Evolutionary conservation across 92 coral and sea anemone genomes (phyloP).

Genomic region (Umimayanthus kanabou): DNA sequence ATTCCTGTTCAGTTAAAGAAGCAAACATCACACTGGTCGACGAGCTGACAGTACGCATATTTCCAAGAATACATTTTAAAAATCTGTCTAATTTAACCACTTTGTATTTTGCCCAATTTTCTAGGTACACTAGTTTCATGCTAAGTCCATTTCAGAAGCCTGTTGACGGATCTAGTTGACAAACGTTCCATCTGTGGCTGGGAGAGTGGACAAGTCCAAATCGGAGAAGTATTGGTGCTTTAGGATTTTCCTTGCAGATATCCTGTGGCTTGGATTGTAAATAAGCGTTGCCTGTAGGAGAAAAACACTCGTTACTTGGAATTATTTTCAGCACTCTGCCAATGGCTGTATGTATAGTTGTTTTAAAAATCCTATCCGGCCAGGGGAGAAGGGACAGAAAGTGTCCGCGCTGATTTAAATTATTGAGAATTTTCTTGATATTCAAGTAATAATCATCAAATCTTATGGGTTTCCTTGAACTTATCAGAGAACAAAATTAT

Average conservation of each 20-base stretch:
- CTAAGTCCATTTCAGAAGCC: background rate
- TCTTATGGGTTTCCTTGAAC: too few relatives aligned
- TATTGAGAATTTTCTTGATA: too few relatives aligned
- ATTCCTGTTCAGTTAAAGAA: background rate
- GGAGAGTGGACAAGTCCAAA: slow-evolving; percentile 79
- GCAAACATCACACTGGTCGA: background rate
- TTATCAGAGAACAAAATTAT: too few relatives aligned
- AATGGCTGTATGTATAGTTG: background rate
- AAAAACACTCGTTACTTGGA: background rate
- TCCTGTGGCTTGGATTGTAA: slow-evolving; percentile 86
- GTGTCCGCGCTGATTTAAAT: too few relatives aligned
- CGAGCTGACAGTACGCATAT: background rate
- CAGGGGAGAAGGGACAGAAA: too few relatives aligned
- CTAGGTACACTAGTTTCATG: background rate
- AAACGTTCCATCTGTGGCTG: slow-evolving; percentile 46
- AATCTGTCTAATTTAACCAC: too few relatives aligned
- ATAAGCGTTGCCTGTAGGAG: slow-evolving; percentile 63
- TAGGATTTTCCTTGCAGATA: slow-evolving; percentile 87
- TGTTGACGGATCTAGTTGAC: background rate
- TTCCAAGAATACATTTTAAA: background rate
- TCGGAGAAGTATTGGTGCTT: slow-evolving; percentile 87
- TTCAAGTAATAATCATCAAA: too few relatives aligned
- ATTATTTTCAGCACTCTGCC: background rate
- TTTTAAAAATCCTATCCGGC: background rate
- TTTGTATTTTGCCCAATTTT: too few relatives aligned